A percentile compares a stretch with the other conserved stretches of the same genome.
These are phyloP conservation scores for Dolichomitus sp. DNA, from an alignment of 2,888 invertebrate genomes.

Conservation along the genomic window DNA sequence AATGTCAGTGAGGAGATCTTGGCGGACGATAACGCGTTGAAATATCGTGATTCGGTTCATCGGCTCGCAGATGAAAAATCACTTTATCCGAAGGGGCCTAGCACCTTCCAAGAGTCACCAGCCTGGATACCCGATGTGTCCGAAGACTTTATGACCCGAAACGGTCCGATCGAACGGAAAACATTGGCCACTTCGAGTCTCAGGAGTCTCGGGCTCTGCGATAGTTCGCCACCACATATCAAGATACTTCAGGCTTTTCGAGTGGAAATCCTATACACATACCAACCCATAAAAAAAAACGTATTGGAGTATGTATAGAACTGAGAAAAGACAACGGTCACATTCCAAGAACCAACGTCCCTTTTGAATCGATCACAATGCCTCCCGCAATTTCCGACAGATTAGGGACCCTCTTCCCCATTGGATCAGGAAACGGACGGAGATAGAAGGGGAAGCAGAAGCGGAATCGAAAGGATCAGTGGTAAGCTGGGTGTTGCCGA, in stretches of 20 bases:
- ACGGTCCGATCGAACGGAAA: conserved; percentile 74
- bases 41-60: conserved; percentile 73
- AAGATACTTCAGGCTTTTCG: conserved; percentile 38
- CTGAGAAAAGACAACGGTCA: conserved; percentile 34
- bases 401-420: conserved; percentile 49
- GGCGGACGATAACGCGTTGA: conserved; percentile 68
- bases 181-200: conserved; percentile 69
- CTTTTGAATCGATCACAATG: conserved; percentile 47
- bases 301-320: neutral
- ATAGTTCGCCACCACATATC: conserved; percentile 44
- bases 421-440: conserved; percentile 55
- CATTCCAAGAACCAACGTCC: conserved; percentile 14
- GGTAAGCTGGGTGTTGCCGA: conserved; percentile 53
- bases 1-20: conserved; percentile 50
- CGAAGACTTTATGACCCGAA: conserved; percentile 73
- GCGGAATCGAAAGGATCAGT: conserved; percentile 60
- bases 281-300: conserved; percentile 8
- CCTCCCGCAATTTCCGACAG: conserved; percentile 57
- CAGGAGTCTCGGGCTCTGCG: conserved; percentile 51
- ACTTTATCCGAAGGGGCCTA: conserved; percentile 68
- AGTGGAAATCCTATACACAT: conserved; percentile 42
- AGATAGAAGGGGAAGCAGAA: conserved; percentile 56
- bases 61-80: conserved; percentile 74
- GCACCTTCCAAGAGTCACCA: conserved; percentile 37
- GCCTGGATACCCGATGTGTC: conserved; percentile 53